Base-by-base conservation (phyloP, 1,140 invertebrate species). In the Venustaconcha ellipsiformis region DNA sequence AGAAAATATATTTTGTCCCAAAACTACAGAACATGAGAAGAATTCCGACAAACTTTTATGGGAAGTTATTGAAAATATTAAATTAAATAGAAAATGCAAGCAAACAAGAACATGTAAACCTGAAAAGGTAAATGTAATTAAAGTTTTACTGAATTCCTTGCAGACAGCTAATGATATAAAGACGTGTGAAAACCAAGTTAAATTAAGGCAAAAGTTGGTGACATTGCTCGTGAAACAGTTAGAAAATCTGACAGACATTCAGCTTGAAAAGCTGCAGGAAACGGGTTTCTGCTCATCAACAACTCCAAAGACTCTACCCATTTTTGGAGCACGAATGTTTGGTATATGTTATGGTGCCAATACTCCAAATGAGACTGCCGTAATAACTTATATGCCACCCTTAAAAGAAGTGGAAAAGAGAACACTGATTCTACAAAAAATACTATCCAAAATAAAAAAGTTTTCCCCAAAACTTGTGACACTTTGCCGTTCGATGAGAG, bases 401-500 rank as follows among this genome's bases (percentile, higher is more conserved):
- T 13, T 55, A n/a, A 63, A 17, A 1, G 81, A 80, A 67, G 69
- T 82, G 5, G 30, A 8, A 0, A 20, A 58, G 4, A 70, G 81
- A 55, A 72, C 78, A 11, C 63, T 64, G 26, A 63, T 69, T 57
- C 59, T 82, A 23, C 70, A 67, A 23, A 17, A 67, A 8, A 75
- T 82, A 37, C 66, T 80, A n/a, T 17, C 26, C 17, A 59, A 64
- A 57, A 48, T 80, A 57, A 72, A 64, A 20, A 23, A 56, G 11
- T 48, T 15, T 18, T 67, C 57, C 15, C 74, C 79, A n/a, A 59
- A 76, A 6, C 17, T 85, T 14, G 78, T 84, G 48, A 85, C 84
- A 14, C 57, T 87, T 0, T 80, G 79, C 72, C 71, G 86, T 20
- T 87, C 86, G 6, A 73, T 87, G 20, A 64, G 86, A 37, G 86